A percentile compares a stretch with the other conserved stretches of the same genome.
Evolutionary conservation across 2,888 invertebrate genomes (phyloP).

Genomic region (Rotaria macrura): DNA sequence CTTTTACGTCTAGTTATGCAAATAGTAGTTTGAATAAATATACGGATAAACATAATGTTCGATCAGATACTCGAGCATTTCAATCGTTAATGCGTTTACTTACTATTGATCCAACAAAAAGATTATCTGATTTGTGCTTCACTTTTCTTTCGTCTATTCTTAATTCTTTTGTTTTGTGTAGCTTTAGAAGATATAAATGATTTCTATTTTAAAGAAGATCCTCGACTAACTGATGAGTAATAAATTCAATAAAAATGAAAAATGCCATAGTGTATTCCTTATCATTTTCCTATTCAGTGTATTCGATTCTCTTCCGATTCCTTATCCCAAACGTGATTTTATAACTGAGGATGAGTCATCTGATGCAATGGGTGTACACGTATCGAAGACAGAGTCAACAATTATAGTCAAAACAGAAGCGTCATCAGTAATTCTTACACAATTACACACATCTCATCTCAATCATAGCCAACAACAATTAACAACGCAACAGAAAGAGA

Average conservation of each 20-base stretch:
- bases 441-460: background rate
- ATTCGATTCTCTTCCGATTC: constrained; percentile 66
- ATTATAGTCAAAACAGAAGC: background rate
- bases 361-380: background rate
- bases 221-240: constrained; percentile 72
- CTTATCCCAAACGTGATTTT: constrained; percentile 94
- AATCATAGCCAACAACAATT: background rate
- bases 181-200: constrained; percentile 74
- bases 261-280: background rate
- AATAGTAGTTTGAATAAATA: constrained; percentile 49
- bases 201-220: constrained; percentile 86
- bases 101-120: constrained; percentile 90
- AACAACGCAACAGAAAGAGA: background rate
- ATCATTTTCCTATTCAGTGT: constrained; percentile 57
- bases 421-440: background rate
- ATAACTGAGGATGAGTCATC: constrained; percentile 74
- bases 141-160: background rate
- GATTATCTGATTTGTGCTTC: constrained; percentile 46
- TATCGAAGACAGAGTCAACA: background rate
- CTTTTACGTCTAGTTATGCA: constrained; percentile 38
- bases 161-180: background rate
- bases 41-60: constrained; percentile 52
- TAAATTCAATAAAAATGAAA: constrained; percentile 37
- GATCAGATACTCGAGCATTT: constrained; percentile 49
- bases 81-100: constrained; percentile 54